Conservation (phyloP, 2,797 vertebrate genomes). For the Alauda arvensis region DNA sequence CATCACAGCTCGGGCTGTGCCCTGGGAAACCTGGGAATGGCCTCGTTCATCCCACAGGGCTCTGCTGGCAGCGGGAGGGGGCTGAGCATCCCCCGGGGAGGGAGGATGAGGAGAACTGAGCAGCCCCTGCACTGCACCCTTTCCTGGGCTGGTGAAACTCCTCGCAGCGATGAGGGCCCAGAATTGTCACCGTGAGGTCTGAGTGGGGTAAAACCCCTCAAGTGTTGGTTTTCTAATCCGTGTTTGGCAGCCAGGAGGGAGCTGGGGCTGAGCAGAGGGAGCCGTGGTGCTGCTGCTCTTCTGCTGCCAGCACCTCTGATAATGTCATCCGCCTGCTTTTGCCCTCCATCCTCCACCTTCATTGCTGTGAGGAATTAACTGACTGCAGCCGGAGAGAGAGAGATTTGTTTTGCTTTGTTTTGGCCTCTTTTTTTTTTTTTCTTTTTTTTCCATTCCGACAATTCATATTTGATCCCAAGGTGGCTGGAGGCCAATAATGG, state of each 20-base stretch:
- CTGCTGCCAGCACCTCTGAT: background rate
- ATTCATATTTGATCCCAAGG: conserved; percentile 49
- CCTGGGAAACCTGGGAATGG: background rate
- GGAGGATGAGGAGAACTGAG: background rate
- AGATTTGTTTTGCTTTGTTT: conserved; percentile 44
- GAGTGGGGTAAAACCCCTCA: background rate
- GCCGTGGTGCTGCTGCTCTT: background rate
- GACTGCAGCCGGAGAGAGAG: conserved; percentile 11
- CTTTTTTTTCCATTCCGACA: background rate
- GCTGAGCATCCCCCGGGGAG: background rate
- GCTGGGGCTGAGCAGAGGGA: background rate
- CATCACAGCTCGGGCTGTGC: background rate
- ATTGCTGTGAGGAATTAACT: conserved; percentile 24
- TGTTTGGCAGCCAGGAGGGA: background rate
- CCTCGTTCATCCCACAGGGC: background rate
- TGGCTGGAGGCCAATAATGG: conserved; percentile 57
- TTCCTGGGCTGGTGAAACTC: background rate
- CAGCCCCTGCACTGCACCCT: background rate
- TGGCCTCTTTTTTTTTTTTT: background rate
- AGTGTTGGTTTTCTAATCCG: background rate
- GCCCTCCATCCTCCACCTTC: background rate
- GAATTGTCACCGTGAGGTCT: background rate
- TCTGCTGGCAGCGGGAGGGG: background rate
- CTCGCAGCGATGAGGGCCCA: background rate
- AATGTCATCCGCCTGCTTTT: background rate